Evolutionary conservation across 2,113 vertebrate species (phyloP).

Genomic region (Poicephalus meyeri): DNA sequence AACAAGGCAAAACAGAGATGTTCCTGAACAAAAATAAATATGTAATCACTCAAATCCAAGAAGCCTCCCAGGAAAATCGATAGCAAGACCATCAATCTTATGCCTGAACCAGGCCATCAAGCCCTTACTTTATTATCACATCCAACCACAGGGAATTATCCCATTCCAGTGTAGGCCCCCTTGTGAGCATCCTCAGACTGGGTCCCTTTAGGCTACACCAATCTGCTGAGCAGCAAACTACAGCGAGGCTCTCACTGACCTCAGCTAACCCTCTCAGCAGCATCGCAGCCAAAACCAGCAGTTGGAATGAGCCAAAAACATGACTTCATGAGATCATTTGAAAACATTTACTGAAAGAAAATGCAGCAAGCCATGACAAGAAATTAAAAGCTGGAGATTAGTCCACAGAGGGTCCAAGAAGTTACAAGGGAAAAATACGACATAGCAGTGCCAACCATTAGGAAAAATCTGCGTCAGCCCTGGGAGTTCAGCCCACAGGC

Average conservation of each 20-base stretch:
- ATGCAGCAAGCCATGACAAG: constrained; percentile 47
- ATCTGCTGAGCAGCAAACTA: neutral
- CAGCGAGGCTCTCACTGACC: constrained; percentile 1
- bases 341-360: constrained; percentile 61
- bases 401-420: neutral
- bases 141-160: neutral
- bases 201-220: neutral
- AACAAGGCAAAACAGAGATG: neutral
- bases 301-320: constrained; percentile 49
- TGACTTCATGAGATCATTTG: constrained; percentile 57
- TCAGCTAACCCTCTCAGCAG: constrained; percentile 53
- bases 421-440: constrained; percentile 34
- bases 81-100: neutral
- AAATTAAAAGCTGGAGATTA: constrained; percentile 18
- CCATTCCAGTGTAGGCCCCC: neutral
- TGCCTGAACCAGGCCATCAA: neutral
- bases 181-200: neutral
- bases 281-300: constrained; percentile 19
- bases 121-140: neutral
- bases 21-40: neutral
- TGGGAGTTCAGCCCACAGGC: neutral
- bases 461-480: neutral
- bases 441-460: neutral
- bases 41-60: neutral
- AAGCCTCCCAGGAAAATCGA: neutral